Evolutionary conservation across 37 sponge, comb jelly and placozoan species (phyloP).

Genomic region (Crambe crambe): DNA sequence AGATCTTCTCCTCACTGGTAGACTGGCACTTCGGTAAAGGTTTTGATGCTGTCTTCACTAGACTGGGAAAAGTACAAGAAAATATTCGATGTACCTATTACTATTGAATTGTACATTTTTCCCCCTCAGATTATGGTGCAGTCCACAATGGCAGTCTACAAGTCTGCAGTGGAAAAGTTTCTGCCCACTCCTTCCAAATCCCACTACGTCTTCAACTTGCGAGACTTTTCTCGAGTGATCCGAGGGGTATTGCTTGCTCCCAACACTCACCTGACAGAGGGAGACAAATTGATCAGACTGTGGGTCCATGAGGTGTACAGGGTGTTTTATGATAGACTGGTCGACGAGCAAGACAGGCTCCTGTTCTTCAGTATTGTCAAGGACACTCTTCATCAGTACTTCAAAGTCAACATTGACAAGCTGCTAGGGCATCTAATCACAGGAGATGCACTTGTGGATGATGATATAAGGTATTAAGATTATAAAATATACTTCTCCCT

Average conservation of each 20-base stretch:
- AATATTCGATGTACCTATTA: background rate
- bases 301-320: slow-evolving; percentile 98
- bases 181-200: slow-evolving; percentile 98
- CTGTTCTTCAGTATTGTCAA: slow-evolving; percentile 93
- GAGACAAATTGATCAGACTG: slow-evolving; percentile 89
- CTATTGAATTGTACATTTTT: background rate
- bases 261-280: slow-evolving; percentile 80
- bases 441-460: slow-evolving; percentile 53
- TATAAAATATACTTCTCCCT: background rate
- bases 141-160: slow-evolving; percentile 93
- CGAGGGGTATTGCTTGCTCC: slow-evolving; percentile 88
- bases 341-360: slow-evolving; percentile 83
- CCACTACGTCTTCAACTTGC: slow-evolving; percentile 97
- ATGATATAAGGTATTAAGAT: slow-evolving; percentile 64
- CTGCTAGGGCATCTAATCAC: slow-evolving; percentile 71
- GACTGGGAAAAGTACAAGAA: slow-evolving; percentile 82
- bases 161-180: slow-evolving; percentile 83
- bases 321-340: slow-evolving; percentile 95
- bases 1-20: slow-evolving; percentile 90
- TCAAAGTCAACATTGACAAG: slow-evolving; percentile 89
- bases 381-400: slow-evolving; percentile 68
- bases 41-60: slow-evolving; percentile 90
- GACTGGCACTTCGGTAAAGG: slow-evolving; percentile 98
- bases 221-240: slow-evolving; percentile 96
- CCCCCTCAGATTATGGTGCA: slow-evolving; percentile 78